Evolutionary conservation across 2,888 invertebrate species (phyloP).

Genomic region (Psylliodes chrysocephalus): DNA sequence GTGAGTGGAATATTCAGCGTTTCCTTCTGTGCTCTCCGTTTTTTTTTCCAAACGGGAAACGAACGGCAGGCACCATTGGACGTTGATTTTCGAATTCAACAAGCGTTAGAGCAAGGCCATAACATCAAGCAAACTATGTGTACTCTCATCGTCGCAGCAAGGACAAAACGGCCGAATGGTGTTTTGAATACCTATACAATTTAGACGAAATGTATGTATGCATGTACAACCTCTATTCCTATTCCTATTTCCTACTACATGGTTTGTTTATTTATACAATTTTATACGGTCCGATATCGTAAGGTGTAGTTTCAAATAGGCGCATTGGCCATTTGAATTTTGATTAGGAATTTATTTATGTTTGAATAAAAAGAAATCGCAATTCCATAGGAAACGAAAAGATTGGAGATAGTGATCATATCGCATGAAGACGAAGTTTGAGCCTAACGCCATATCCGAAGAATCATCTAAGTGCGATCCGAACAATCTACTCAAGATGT

Average conservation of each 20-base stretch:
- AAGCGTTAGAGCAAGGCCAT: conserved; percentile 46
- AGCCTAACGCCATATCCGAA: too few species aligned
- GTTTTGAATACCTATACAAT: conserved; percentile 29
- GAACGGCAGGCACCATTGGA: conserved; percentile 45
- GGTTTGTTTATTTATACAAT: conserved; percentile 19
- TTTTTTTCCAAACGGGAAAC: conserved; percentile 42
- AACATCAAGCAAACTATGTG: conserved; percentile 40
- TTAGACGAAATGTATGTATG: conserved; percentile 17
- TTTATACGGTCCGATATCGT: conserved; percentile 5
- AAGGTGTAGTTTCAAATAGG: background rate
- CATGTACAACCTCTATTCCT: conserved; percentile 14
- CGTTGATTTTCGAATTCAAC: conserved; percentile 51
- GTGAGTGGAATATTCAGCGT: conserved; percentile 35
- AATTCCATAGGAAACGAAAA: too few species aligned
- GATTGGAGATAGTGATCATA: too few species aligned
- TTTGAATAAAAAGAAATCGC: background rate
- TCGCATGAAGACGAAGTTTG: too few species aligned
- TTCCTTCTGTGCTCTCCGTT: conserved; percentile 23
- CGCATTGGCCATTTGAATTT: conserved; percentile 3
- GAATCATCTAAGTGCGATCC: too few species aligned
- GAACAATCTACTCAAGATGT: too few species aligned
- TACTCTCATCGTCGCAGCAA: conserved; percentile 13
- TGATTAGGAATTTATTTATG: background rate
- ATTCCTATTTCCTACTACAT: conserved; percentile 12
- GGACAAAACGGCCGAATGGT: conserved; percentile 34